phyloP scores from a whole-genome alignment of 2,113 vertebrate species.

The Hydropotes inermis region DNA sequence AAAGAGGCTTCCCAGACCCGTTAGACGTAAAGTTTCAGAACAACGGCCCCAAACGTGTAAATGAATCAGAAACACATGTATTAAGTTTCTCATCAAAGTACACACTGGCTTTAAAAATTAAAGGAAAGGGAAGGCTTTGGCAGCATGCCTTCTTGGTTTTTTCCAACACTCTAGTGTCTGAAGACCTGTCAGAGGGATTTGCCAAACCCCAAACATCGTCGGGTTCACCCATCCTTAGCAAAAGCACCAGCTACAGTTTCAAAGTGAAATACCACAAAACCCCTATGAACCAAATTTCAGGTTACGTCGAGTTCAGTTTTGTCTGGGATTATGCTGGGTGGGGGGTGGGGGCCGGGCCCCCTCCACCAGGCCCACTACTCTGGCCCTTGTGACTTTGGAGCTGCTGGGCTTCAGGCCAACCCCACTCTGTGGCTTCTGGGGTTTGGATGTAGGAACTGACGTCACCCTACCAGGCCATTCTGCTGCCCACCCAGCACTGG shows the following conservation, averaged over 20 bases:
- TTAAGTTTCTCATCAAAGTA: slow-evolving; percentile 47
- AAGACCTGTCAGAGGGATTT: slow-evolving; percentile 1
- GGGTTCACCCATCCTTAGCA: slow-evolving; percentile 7
- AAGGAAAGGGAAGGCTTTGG: slow-evolving; percentile 32
- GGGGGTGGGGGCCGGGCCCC: not conserved
- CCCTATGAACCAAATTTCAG: not conserved
- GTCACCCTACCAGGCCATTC: accelerated
- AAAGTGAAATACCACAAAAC: slow-evolving; percentile 50
- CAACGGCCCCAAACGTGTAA: not conserved
- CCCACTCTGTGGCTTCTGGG: not conserved
- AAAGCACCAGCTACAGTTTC: slow-evolving; percentile 62
- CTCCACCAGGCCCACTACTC: not conserved
- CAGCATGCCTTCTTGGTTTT: not conserved
- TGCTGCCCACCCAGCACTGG: not conserved
- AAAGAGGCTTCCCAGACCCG: slow-evolving; percentile 12
- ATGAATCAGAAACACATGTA: slow-evolving; percentile 55
- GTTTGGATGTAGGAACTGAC: not conserved
- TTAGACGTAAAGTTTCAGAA: not conserved
- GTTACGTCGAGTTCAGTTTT: slow-evolving; percentile 6
- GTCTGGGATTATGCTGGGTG: not conserved
- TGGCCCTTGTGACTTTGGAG: not conserved
- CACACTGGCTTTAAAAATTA: slow-evolving; percentile 41
- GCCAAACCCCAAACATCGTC: slow-evolving; percentile 49
- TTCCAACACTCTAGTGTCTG: slow-evolving; percentile 37
- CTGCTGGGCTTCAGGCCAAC: not conserved